Evolutionary conservation across 2,888 invertebrate genomes (phyloP).

Genomic region (Biston stratarius): DNA sequence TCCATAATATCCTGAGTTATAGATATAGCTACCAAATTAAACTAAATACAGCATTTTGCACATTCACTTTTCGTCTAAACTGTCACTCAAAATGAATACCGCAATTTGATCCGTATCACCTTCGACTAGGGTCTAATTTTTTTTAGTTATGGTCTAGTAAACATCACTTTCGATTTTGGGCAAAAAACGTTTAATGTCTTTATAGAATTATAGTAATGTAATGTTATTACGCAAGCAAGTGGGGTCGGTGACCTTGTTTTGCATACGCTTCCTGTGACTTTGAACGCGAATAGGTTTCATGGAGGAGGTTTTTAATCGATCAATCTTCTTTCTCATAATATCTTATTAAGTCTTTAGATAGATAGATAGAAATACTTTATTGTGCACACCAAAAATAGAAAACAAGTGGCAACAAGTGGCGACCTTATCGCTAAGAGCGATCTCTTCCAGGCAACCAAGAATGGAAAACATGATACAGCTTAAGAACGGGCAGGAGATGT

Average conservation of each 20-base stretch:
- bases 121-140: neutral
- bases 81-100: constrained; percentile 2
- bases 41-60: neutral
- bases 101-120: constrained; percentile 8
- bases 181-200: neutral
- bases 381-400: too few species aligned
- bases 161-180: neutral
- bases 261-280: constrained; percentile 8
- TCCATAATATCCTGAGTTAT: too few species aligned
- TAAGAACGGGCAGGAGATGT: too few species aligned
- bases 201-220: neutral
- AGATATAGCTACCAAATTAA: too few species aligned
- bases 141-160: neutral
- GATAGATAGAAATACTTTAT: too few species aligned
- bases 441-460: too few species aligned
- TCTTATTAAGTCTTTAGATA: too few species aligned
- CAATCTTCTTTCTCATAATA: too few species aligned
- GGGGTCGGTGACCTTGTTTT: constrained; percentile 3
- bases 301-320: too few species aligned
- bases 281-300: neutral
- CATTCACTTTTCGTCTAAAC: constrained; percentile 2
- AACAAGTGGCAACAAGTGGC: too few species aligned
- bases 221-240: constrained; percentile 1
- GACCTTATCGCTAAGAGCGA: too few species aligned
- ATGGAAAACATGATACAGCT: too few species aligned